Evolutionary conservation across 2,888 invertebrate genomes (phyloP), one percentile per base, ranked within the genome.

Genomic region (Griposia aprilina): DNA sequence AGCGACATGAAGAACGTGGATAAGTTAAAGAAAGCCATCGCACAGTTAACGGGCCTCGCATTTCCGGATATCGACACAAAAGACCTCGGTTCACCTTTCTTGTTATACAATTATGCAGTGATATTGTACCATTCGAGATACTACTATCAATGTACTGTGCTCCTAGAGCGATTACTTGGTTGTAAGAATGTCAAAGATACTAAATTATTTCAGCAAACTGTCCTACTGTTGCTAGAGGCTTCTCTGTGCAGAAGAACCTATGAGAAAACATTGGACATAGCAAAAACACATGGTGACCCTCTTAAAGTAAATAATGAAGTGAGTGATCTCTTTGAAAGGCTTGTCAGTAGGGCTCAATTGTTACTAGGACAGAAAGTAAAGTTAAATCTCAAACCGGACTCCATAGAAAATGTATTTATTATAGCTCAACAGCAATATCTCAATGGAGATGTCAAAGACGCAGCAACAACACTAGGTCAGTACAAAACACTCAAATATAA

Each of bases 41-140:
- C 97, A 55, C 96, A 97, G 41, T 95, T 98, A 66, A 97, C 97
- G 74, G 97, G 97, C 4, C 96, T 97, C 45, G 91, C 90, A 63
- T 96, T 96, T 82, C 95, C 96, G 5, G 95, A 96, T 41, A 92
- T 94, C 15, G 97, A 96, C 76, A 89, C 94, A 0, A 95, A 94
- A 84, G 97, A 96, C 73, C 88, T 93, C 0, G 91, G 87, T 66
- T 92, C 93, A 79, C 96, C 96, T 0, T 95, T 94, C 83, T 90
- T 98, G 73, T 97, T 98, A 88, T 99, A 98, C 94, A 99, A 98
- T 93, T 98, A 98, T 92, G 98, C 98, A 15, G 97, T 99, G 6
- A 90, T 98, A 59, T 95, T 98, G 13, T 98, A 98, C 93, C 98
- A 98, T 90, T 97, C 98, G 13, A 97, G 97, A 79, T 98, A 98